phyloP scores from a whole-genome alignment of 1,140 invertebrate species.

The Antheraea pernyi region DNA sequence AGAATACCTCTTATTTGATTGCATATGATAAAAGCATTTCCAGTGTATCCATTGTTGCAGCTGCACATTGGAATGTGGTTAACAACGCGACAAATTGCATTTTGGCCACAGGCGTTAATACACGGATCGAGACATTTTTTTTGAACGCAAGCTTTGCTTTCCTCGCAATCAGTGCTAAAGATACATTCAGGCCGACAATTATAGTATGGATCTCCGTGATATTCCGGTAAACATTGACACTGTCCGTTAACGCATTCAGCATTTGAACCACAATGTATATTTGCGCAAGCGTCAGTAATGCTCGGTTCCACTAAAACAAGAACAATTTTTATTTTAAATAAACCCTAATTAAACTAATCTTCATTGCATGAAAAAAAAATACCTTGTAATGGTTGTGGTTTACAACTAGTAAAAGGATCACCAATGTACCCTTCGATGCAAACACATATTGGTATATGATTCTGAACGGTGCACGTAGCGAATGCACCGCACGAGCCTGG shows the following conservation, averaged over 20 bases:
- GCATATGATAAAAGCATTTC: conserved; percentile 85
- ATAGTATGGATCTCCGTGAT: conserved; percentile 83
- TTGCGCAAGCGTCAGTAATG: conserved; percentile 80
- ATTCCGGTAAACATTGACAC: conserved; percentile 83
- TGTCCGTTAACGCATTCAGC: conserved; percentile 85
- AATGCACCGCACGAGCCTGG: conserved; percentile 85
- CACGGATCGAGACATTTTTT: conserved; percentile 87
- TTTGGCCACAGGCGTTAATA: conserved; percentile 85
- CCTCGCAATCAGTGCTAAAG: conserved; percentile 89
- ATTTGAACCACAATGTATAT: conserved; percentile 88
- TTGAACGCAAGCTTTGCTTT: conserved; percentile 86
- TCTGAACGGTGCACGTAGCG: conserved; percentile 82
- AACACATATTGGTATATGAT: conserved; percentile 83
- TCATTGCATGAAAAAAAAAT: conserved; percentile 32
- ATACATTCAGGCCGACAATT: conserved; percentile 91
- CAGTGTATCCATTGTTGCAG: conserved; percentile 83
- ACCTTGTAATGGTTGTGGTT: conserved; percentile 81
- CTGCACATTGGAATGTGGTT: conserved; percentile 89
- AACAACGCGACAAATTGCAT: conserved; percentile 86
- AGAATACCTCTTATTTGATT: conserved; percentile 65
- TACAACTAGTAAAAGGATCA: conserved; percentile 85
- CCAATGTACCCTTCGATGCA: conserved; percentile 85
- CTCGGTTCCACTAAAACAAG: conserved; percentile 74
- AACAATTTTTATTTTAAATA: neutral
- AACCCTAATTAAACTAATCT: neutral